Evolutionary conservation across 2,797 vertebrate genomes (phyloP).

Genomic region (Periparus ater): DNA sequence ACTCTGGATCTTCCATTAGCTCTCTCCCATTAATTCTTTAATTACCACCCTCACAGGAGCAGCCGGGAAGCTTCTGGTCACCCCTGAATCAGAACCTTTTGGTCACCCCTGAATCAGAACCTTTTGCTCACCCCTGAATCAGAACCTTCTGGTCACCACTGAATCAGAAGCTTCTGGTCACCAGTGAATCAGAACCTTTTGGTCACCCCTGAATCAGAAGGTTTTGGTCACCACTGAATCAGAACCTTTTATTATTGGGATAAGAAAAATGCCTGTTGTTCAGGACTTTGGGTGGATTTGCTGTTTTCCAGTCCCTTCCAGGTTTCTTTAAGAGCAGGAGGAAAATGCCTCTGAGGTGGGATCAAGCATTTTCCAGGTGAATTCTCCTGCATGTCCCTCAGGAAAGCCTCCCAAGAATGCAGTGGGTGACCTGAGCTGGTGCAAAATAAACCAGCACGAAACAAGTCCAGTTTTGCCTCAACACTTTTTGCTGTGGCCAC

Average conservation of each 20-base stretch:
- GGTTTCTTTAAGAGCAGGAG: too few relatives aligned
- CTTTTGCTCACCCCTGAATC: too few relatives aligned
- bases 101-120: rapidly evolving
- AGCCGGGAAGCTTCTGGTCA: background rate
- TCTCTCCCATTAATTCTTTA: background rate
- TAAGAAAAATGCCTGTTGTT: background rate
- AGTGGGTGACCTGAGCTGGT: rapidly evolving
- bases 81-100: rapidly evolving
- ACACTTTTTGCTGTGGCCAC: rapidly evolving
- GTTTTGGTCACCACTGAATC: background rate
- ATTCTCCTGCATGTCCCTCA: rapidly evolving
- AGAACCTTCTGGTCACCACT: rapidly evolving
- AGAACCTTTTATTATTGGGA: rapidly evolving
- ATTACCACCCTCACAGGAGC: background rate
- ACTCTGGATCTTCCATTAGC: background rate
- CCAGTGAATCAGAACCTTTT: rapidly evolving
- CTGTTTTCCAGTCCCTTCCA: background rate
- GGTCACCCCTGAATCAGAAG: rapidly evolving
- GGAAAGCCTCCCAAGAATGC: background rate
- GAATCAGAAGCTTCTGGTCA: rapidly evolving
- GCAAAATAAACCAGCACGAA: rapidly evolving
- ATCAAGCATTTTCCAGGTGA: background rate
- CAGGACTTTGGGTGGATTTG: background rate
- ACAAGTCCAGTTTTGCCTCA: rapidly evolving
- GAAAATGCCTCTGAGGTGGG: background rate